phyloP scores from a whole-genome alignment of 2,888 invertebrate genomes.

The Andrena flavipes region DNA sequence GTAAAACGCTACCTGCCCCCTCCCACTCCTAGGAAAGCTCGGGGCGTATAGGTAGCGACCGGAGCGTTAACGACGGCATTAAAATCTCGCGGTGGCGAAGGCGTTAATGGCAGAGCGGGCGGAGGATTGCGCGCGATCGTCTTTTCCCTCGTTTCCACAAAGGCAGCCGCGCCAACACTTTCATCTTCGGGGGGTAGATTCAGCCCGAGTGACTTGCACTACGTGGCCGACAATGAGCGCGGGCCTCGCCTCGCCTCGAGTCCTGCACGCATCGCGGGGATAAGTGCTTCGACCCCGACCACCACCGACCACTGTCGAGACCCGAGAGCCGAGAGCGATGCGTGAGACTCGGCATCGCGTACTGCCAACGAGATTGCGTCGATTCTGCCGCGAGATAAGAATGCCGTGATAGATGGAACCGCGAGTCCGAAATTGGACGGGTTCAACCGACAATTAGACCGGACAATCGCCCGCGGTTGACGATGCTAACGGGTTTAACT shows the following conservation, averaged over 20 bases:
- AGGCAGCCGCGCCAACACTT: conserved; percentile 16
- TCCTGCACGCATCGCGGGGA: conserved; percentile 6
- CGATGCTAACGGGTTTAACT: conserved; percentile 6
- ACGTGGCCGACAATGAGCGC: not conserved
- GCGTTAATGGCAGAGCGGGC: conserved; percentile 16
- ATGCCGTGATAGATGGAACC: conserved; percentile 42
- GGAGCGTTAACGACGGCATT: conserved; percentile 13
- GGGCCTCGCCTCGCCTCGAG: not conserved
- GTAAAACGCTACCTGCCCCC: not conserved
- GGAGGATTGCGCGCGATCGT: not conserved
- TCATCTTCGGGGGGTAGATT: conserved; percentile 4
- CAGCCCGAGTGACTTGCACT: conserved; percentile 15
- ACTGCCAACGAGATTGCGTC: conserved; percentile 26
- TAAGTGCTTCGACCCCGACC: conserved; percentile 24
- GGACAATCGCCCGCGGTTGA: conserved; percentile 29
- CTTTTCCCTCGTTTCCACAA: conserved; percentile 8
- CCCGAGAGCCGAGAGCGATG: not conserved
- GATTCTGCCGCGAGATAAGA: conserved; percentile 34
- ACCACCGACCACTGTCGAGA: conserved; percentile 2
- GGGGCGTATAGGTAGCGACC: conserved; percentile 1
- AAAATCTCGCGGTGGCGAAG: conserved; percentile 2
- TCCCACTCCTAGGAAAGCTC: no score
- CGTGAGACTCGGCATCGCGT: not conserved
- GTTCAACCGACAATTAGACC: conserved; percentile 48
- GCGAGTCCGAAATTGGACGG: conserved; percentile 26